Conservation (phyloP, 1,140 invertebrate genomes). For the Monomorium pharaonis region DNA sequence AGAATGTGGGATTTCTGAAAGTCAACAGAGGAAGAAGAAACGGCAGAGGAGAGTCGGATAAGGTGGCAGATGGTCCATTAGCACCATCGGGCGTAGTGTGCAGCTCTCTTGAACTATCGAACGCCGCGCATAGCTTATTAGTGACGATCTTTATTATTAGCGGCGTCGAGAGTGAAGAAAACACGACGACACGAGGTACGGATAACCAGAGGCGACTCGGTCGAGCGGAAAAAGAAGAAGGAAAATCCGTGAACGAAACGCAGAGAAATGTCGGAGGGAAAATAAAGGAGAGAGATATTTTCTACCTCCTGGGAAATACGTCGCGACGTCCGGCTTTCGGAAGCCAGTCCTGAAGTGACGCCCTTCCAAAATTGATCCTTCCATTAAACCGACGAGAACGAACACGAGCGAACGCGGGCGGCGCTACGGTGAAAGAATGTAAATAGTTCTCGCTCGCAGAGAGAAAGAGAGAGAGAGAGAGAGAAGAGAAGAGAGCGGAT, state of each 20-base stretch:
- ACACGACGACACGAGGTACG: neutral
- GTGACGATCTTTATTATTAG: neutral
- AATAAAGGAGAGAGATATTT: conserved; percentile 1
- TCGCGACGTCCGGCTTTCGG: conserved; percentile 56
- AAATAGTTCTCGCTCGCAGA: conserved; percentile 27
- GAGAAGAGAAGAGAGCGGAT: neutral
- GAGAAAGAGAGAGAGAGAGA: too few species aligned
- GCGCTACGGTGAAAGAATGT: conserved; percentile 31
- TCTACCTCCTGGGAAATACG: conserved; percentile 60
- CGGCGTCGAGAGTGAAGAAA: neutral
- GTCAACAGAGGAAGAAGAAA: neutral
- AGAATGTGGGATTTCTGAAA: conserved; percentile 32
- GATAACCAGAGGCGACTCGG: neutral
- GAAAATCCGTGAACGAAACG: neutral
- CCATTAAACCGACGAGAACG: conserved; percentile 15
- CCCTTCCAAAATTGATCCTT: conserved; percentile 52
- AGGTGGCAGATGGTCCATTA: conserved; percentile 32
- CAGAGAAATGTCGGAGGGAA: neutral
- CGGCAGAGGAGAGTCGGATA: neutral
- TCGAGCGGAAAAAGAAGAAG: neutral
- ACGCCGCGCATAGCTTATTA: conserved; percentile 19
- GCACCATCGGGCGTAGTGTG: neutral
- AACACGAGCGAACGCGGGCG: conserved; percentile 13
- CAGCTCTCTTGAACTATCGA: conserved; percentile 12
- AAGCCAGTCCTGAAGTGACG: conserved; percentile 32